phyloP scores from a whole-genome alignment of 2,797 vertebrate genomes.

The Melanotaenia parkinsoni region DNA sequence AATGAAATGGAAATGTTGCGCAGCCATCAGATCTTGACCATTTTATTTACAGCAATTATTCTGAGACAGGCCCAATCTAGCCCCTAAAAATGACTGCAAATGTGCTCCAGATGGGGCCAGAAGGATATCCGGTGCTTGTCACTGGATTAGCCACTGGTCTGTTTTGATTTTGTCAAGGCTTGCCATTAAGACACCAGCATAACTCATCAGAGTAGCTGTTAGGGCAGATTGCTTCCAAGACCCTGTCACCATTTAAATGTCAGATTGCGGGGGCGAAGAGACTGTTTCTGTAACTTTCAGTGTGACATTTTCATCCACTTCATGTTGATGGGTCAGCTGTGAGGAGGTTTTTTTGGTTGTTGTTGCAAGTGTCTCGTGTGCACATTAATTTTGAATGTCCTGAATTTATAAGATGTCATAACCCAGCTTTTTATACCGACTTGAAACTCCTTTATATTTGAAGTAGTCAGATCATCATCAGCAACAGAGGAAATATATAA shows the following conservation, averaged over 20 bases:
- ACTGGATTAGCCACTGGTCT: slow-evolving; percentile 1
- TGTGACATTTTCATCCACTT: background rate
- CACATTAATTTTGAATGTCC: background rate
- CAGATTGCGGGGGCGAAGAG: background rate
- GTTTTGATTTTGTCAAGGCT: background rate
- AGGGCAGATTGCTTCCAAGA: background rate
- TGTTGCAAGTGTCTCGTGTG: background rate
- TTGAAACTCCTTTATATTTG: background rate
- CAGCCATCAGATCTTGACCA: background rate
- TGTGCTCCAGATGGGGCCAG: background rate
- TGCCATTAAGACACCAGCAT: background rate
- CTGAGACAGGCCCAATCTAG: background rate
- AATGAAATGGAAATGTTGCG: background rate
- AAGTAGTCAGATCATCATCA: background rate
- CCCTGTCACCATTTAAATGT: background rate
- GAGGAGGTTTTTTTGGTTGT: background rate
- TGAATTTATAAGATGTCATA: background rate
- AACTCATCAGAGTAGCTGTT: background rate
- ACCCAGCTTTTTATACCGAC: background rate
- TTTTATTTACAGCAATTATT: slow-evolving; percentile 9
- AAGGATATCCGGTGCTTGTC: background rate
- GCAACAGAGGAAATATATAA: background rate
- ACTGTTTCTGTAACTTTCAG: background rate
- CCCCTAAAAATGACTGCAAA: background rate
- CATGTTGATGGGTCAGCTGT: background rate